A percentile compares a stretch with the other conserved stretches of the same genome.
These are phyloP conservation scores for Dicranocentrus wangi DNA, from an alignment of 2,888 invertebrate species.

Conservation along the genomic window DNA sequence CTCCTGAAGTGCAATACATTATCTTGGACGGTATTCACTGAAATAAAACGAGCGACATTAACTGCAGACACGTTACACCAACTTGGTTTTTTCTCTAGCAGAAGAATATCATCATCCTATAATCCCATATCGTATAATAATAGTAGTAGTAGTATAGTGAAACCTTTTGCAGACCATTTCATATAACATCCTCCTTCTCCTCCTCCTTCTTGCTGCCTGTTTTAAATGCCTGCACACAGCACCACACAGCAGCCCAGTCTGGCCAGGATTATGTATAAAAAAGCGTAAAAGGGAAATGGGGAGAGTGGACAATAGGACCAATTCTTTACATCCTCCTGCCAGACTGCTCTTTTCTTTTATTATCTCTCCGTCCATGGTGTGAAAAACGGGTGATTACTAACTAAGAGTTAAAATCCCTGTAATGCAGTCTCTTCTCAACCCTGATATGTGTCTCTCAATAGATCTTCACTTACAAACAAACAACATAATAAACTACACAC, in stretches of 20 bases:
- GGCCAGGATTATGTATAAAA: too few species aligned
- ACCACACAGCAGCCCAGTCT: too few species aligned
- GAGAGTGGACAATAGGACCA: slow-evolving; percentile 18
- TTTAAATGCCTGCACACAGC: too few species aligned
- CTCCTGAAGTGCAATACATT: not conserved
- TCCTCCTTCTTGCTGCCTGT: too few species aligned
- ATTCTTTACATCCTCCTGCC: slow-evolving; percentile 1
- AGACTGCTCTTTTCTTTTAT: slow-evolving; percentile 7
- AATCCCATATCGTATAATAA: not conserved
- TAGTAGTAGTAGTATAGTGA: too few species aligned
- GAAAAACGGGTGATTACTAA: slow-evolving; percentile 56
- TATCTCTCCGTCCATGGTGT: slow-evolving; percentile 20
- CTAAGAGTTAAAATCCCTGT: slow-evolving; percentile 54
- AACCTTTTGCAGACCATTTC: too few species aligned
- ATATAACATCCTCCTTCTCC: too few species aligned
- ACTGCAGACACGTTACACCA: slow-evolving; percentile 13
- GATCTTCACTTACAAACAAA: slow-evolving; percentile 46
- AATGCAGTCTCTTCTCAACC: slow-evolving; percentile 36
- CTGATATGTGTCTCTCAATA: slow-evolving; percentile 40
- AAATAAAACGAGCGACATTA: slow-evolving; percentile 50
- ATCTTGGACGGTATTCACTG: not conserved
- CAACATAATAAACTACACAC: slow-evolving; percentile 21
- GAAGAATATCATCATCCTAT: not conserved
- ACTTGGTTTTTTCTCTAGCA: too few species aligned
- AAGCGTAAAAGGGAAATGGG: too few species aligned